Base-by-base conservation (phyloP, 2,888 invertebrate genomes). In the Sisyra terminalis region DNA sequence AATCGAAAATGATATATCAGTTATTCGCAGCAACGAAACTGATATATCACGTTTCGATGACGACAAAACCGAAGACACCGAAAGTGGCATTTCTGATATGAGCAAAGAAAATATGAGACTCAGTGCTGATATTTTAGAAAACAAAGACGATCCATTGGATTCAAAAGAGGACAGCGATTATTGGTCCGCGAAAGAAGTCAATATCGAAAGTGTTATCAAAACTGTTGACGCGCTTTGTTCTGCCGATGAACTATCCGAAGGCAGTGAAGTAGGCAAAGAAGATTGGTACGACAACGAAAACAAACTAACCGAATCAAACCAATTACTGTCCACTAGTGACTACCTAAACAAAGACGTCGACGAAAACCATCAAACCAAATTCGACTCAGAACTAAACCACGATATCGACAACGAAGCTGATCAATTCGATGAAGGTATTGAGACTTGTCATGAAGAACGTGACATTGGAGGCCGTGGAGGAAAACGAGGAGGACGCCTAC, bases 121-220 rank as follows among this genome's bases (percentile, higher is more conserved):
- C 3, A 57, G 56, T 47, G 55, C 55, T 17, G 60, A 60, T 46
- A 54, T 58, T 36, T 50, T 54, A 3, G 43, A 43, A 3, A 50
- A 55, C 2, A 67, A 66, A 49, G 68, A 68, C 38, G 67, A 68
- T 49, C 58, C 60, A 3, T 55, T 57, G 44, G 70, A 70, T 51
- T 69, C 68, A 29, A 72, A 78, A 49, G 79, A 82, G 51, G 81
- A 80, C 54, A 76, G 72, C 52, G 80, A 80, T 56, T 78, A 76
- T 50, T 84, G 83, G 83, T 78, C 78, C 29, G 77, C 78, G 5
- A 82, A 82, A 58, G 83, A 83, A 53, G 70, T 82, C 1, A 83
- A 82, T 53, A 80, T 83, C 48, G 83, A 84, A 50, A 83, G 83
- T 14, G 84, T 85, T 2, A 84, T 85, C 47, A 83, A 84, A 59